phyloP scores from a whole-genome alignment of 2,888 invertebrate species.

The Tetanocera ferruginea region DNA sequence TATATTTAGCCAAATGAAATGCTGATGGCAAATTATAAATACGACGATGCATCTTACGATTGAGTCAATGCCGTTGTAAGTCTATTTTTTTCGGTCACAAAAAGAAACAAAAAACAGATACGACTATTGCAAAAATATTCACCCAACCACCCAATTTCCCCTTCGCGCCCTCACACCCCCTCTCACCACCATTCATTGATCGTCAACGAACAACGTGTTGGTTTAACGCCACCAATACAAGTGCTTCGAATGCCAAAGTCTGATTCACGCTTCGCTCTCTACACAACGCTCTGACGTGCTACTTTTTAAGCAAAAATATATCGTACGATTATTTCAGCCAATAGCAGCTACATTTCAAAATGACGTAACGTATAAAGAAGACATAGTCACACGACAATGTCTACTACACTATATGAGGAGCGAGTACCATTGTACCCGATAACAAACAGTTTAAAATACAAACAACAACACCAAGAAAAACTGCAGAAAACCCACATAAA shows the following conservation, averaged over 20 bases:
- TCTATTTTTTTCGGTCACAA: too few relatives aligned
- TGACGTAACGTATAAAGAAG: conserved; percentile 62
- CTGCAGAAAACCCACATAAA: not conserved
- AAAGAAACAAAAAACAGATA: too few relatives aligned
- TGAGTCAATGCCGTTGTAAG: too few relatives aligned
- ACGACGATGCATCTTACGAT: too few relatives aligned
- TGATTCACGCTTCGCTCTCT: conserved; percentile 23
- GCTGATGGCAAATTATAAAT: too few relatives aligned
- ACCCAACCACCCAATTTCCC: too few relatives aligned
- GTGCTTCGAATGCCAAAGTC: conserved; percentile 24
- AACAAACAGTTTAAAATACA: not conserved
- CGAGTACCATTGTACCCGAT: conserved; percentile 43
- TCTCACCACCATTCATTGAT: too few relatives aligned
- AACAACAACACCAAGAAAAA: conserved; percentile 4
- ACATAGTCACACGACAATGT: conserved; percentile 36
- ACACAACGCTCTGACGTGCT: not conserved
- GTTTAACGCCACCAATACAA: too few relatives aligned
- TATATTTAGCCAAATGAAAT: too few relatives aligned
- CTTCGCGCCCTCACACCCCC: too few relatives aligned
- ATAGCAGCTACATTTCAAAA: conserved; percentile 62
- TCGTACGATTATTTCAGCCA: conserved; percentile 69
- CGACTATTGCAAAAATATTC: too few relatives aligned
- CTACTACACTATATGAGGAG: not conserved
- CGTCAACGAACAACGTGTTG: too few relatives aligned
- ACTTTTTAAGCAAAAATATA: conserved; percentile 58